These are phyloP conservation scores for Cataglyphis cursor DNA, from an alignment of 2,888 invertebrate genomes.

Conservation along the genomic window DNA sequence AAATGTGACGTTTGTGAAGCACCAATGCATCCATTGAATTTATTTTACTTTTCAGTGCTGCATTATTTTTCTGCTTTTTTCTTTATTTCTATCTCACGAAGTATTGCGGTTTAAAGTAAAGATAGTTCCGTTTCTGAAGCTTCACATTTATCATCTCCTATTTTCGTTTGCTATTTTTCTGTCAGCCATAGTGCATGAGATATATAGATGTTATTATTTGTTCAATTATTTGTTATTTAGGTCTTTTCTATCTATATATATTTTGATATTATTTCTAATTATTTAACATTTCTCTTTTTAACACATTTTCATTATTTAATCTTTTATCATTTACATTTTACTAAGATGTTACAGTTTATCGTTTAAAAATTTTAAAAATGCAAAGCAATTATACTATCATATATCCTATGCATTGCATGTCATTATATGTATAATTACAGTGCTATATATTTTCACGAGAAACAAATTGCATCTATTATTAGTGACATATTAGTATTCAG, in stretches of 20 bases:
- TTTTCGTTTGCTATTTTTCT: constrained; percentile 53
- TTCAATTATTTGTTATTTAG: constrained; percentile 43
- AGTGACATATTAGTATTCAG: background rate
- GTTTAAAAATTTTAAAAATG: background rate
- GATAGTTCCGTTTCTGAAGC: constrained; percentile 40
- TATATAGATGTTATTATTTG: constrained; percentile 49
- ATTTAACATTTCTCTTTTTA: background rate
- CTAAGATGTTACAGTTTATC: background rate
- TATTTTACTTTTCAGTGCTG: constrained; percentile 27
- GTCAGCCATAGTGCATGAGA: constrained; percentile 30
- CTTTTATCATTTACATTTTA: background rate
- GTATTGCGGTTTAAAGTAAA: constrained; percentile 41
- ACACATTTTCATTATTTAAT: background rate
- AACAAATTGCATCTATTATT: background rate
- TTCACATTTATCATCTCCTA: constrained; percentile 51
- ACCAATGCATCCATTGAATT: constrained; percentile 23
- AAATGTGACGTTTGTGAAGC: background rate
- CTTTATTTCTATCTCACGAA: constrained; percentile 47
- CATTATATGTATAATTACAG: background rate
- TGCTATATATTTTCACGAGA: background rate
- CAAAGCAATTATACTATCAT: background rate
- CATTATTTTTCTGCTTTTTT: constrained; percentile 14
- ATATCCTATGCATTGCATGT: background rate
- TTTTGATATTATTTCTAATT: background rate
- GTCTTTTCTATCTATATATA: constrained; percentile 12